Base-by-base conservation (phyloP, 1,140 invertebrate species). In the Thaumetopoea pityocampa region DNA sequence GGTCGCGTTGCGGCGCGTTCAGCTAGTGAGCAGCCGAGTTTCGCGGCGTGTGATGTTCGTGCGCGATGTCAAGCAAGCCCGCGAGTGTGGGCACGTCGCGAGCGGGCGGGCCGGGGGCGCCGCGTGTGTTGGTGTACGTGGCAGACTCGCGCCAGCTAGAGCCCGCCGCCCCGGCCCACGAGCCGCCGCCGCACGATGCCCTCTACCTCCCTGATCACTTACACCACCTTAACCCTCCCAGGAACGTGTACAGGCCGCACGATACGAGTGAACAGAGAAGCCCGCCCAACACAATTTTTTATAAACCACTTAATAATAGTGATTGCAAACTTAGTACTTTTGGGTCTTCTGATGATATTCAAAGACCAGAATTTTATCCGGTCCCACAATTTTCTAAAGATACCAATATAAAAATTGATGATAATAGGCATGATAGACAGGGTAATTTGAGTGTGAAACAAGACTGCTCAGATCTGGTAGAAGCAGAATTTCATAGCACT, bases 121-220 rank as follows among this genome's bases (percentile, higher is more conserved):
- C 74, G 61, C 76, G 74, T 65, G 66, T 77, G 74, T 72, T 78
- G 67, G 63, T 82, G 56, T 79, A 78, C 74, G 74, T 77, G 74
- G 74, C 72, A 64, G 74, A 80, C 67, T 66, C 68, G 65, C 68
- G 77, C 71, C 77, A 73, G 73, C 73, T 78, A 72, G 77, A 74
- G 64, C 53, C 68, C 57, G 67, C 62, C 64, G 65, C 60, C 67
- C 67, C 64, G 56, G 63, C 56, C 27, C 49, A 62, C 50, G 73
- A 66, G 42, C 56, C 61, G 57, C 55, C 50, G 35, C 51, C 54
- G 12, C 60, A 62, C 32, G 67, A 69, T 41, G 38, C 60, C 24
- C 58, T 67, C 51, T 69, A 67, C 54, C 48, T 61, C 14, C 59
- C 58, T 34, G 67, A 77, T 16, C 64, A 64, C 36, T 41, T 64